phyloP scores from a whole-genome alignment of 1,140 invertebrate species.

The Drosophila truncata region DNA sequence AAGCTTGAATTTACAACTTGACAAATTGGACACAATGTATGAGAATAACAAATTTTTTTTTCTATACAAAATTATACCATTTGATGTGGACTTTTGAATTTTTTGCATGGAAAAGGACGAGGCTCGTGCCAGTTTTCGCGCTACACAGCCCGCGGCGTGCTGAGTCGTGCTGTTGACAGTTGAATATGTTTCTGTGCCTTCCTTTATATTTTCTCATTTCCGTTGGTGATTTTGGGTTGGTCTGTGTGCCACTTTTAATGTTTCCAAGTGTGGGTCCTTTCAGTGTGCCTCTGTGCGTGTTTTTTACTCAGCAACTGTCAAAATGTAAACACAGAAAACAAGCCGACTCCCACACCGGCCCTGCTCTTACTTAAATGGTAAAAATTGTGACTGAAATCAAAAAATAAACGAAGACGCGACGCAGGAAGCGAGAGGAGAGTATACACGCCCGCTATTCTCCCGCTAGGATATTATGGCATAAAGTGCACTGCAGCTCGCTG shows the following conservation, averaged over 20 bases:
- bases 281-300: conserved; percentile 11
- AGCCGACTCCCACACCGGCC: conserved; percentile 18
- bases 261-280: conserved; percentile 19
- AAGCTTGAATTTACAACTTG: background rate
- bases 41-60: background rate
- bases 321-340: conserved; percentile 19
- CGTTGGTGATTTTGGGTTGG: conserved; percentile 15
- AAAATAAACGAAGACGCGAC: conserved; percentile 1
- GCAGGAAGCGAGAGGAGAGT: conserved; percentile 2
- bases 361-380: conserved; percentile 19
- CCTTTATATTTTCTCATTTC: conserved; percentile 19
- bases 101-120: conserved; percentile 11
- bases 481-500: conserved; percentile 51
- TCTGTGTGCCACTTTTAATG: conserved; percentile 17
- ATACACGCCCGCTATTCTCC: conserved; percentile 34
- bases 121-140: conserved; percentile 17
- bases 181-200: conserved; percentile 16
- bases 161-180: conserved; percentile 19
- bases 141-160: conserved; percentile 18
- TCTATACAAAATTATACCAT: conserved; percentile 1
- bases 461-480: conserved; percentile 39
- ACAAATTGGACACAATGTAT: background rate
- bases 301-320: conserved; percentile 19
- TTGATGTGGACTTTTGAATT: conserved; percentile 2
- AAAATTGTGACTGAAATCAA: conserved; percentile 16